Base-by-base conservation (phyloP, 2,113 vertebrate species). In the Neogobius melanostomus region DNA sequence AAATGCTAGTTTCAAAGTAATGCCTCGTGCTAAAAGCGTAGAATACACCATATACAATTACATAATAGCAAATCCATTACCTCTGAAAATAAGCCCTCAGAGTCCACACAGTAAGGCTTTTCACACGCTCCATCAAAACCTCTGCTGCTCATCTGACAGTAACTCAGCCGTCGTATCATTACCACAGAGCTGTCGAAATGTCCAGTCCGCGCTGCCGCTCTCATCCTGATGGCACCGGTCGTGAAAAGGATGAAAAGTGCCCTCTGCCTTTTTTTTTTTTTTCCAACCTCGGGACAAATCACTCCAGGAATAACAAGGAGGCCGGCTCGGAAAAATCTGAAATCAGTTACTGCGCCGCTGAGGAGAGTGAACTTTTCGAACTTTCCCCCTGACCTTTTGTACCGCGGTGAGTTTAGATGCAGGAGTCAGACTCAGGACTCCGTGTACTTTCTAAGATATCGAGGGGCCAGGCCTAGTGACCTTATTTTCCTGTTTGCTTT, bases 121-220 rank as follows among this genome's bases (percentile, higher is more conserved):
- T 84, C 79, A 79, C 75, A 75, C 61, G 50, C 64, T 68, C 53
- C 16, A 75, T 79, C 68, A 75, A 71, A 81, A 72, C 72, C 54
- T 11, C 68, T 79, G 66, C n/a, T 73, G 52, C 36, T 44, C 63
- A 77, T 89, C 74, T 70, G 86, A 74, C 82, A 65, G 54, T 36
- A 36, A 36, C 50, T 52, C 71, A 80, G 64, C 8, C 11, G 73
- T 71, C 82, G 80, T 64, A 81, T 87, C 82, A 84, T 88, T 66
- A 90, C 66, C 75, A 69, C 56, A 60, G 48, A 64, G 61, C 69
- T 87, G 78, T 82, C 21, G 83, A 89, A 76, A 87, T 84, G 77
- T 73, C 85, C 74, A 68, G 80, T 6, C 0, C 64, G 67, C 46
- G 49, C 71, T 72, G 71, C 59, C 77, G 75, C 68, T 15, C 66